Evolutionary conservation across 2,797 vertebrate species (phyloP), one percentile per base, ranked within the genome.

Genomic region (Acrossocheilus wenchowensis): DNA sequence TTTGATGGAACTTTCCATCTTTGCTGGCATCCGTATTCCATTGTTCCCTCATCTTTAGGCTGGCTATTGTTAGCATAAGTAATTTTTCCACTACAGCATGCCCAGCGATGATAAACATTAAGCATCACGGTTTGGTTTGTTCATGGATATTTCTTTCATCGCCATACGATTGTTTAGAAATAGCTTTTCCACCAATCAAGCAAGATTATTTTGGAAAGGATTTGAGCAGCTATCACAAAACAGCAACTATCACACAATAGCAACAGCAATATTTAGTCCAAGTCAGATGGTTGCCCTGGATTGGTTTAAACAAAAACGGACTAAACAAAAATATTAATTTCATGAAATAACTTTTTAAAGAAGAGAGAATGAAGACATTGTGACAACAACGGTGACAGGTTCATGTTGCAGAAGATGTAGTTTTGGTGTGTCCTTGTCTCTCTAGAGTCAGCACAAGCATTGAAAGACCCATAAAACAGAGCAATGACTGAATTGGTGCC

Each of bases 81-180:
- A 10, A 60, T 86, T 60, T 86, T 82, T 86, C 75, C 64, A 74
- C 83, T 48, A 52, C 77, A 54, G 62, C 80, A 78, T 71, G 78
- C 66, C 71, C 87, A 84, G 30, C 69, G 54, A 82, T 39, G 72
- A 86, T 82, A 83, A 78, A 83, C 57, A 81, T 48, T 64, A 52
- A 45, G 78, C 79, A 73, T 86, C 85, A 86, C 79, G 41, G 34
- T 68, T 62, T 43, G 52, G 78, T 80, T 86, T 81, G 71, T 75
- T 82, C 71, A 66, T 82, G 72, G 66, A 78, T 86, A 84, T 83
- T 82, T 86, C 86, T 84, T 60, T 90, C 87, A 75, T 83, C 83
- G 10, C 85, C n/a, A 82, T 80, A 43, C 8, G 45, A 78, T 68
- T 87, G 86, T 89, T 90, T 81, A 74, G 89, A 88, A 85, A 83